Evolutionary conservation across 2,888 invertebrate genomes (phyloP).

Genomic region (Parnassius smintheus): DNA sequence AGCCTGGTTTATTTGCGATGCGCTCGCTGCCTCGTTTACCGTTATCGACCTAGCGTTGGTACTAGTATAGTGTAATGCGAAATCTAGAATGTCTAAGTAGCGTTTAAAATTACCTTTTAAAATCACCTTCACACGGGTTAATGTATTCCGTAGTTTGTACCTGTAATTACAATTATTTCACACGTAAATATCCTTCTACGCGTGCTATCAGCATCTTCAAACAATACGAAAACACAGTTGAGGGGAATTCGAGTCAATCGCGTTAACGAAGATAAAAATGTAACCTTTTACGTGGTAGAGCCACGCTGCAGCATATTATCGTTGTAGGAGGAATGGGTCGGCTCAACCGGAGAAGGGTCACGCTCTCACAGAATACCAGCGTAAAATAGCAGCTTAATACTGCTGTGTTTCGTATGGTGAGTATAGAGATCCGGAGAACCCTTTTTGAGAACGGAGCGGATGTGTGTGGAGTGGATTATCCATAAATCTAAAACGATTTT

Average conservation of each 20-base stretch:
- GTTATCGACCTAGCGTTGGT: constrained; percentile 64
- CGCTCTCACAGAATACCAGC: too few species aligned
- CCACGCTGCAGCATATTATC: too few species aligned
- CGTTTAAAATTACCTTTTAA: neutral
- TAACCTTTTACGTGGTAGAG: too few species aligned
- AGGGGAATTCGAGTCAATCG: constrained; percentile 21
- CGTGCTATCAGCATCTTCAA: neutral
- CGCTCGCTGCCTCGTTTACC: constrained; percentile 57
- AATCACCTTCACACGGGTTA: constrained; percentile 1
- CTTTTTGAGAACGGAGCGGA: too few species aligned
- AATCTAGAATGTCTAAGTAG: constrained; percentile 26
- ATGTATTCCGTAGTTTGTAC: neutral
- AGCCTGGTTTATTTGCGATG: constrained; percentile 55
- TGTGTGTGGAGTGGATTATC: too few species aligned
- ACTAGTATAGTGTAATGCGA: constrained; percentile 38
- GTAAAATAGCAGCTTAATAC: too few species aligned
- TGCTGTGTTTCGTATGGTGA: too few species aligned
- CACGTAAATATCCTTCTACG: constrained; percentile 5
- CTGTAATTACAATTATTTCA: neutral
- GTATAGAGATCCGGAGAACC: too few species aligned
- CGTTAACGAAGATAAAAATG: constrained; percentile 11
- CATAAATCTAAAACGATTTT: too few species aligned
- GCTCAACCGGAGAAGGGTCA: too few species aligned
- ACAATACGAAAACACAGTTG: constrained; percentile 13
- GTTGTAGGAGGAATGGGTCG: too few species aligned